Evolutionary conservation across 2,888 invertebrate genomes (phyloP), one percentile per base, ranked within the genome.

Genomic region (Automeris io): DNA sequence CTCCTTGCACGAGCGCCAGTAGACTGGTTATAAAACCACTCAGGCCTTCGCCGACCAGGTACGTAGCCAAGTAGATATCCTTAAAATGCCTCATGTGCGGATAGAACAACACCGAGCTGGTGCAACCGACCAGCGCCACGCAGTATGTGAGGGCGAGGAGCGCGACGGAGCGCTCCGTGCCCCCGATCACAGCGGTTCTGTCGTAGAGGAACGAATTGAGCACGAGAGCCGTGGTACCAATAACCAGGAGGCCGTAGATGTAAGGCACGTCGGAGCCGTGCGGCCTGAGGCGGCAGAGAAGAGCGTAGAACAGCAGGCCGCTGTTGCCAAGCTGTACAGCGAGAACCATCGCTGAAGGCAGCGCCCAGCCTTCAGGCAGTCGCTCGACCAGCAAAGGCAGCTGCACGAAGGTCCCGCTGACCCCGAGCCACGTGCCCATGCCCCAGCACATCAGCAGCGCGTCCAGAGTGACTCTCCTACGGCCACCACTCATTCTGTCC

Each of bases 361-460:
- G 88, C 61, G 88, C 90, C 96, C 97, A 97, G 58, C 90, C 90
- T 85, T 97, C 97, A 0, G 97, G 97, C 34, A 95, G 90, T 24
- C 80, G 82, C 44, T 91, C 88, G 5, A 96, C 95, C 39, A 97
- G 85, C 47, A 96, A 81, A n/a, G 97, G 96, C 46, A 97, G 81
- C 74, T 97, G 95, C 46, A 96, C 92, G 86, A 92, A 97, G 46
- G 95, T 88, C 5, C 94, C 95, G 80, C 96, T 97, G 39, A 97
- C 91, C 33, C 93, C 93, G 52, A 96, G 89, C 97, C 97, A 97
- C 23, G 96, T 90, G 60, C 92, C 92, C 39, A 94, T 86, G 26
- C 94, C 94, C 75, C 97, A 97, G 56, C 92, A 80, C 43, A 91
- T 88, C 50, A 94, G 91, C 40, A 95, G 76, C 42, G 91, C 61